phyloP scores from a whole-genome alignment of 2,797 vertebrate species.

The Benthosema pterotum region DNA sequence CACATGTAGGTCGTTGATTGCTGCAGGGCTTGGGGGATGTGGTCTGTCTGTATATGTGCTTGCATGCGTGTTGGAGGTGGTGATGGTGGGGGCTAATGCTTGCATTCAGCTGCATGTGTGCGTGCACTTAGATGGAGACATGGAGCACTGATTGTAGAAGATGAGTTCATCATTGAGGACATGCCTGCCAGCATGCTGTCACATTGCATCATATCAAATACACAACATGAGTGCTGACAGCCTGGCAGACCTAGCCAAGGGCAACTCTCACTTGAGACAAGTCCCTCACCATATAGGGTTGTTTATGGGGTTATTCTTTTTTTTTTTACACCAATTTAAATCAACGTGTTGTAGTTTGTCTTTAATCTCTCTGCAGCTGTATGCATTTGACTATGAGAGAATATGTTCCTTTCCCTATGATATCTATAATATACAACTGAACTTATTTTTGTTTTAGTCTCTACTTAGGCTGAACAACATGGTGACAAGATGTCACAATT shows the following conservation, averaged over 20 bases:
- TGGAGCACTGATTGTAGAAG: constrained; percentile 60
- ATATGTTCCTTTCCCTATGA: no score
- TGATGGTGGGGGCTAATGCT: constrained; percentile 29
- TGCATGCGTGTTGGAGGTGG: constrained; percentile 13
- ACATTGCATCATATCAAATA: constrained; percentile 71
- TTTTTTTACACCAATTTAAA: no score
- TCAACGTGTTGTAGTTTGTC: constrained; percentile 2
- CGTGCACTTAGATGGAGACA: constrained; percentile 22
- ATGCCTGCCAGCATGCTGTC: constrained; percentile 75
- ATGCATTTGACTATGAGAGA: no score
- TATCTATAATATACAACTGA: no score
- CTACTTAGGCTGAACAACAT: no score
- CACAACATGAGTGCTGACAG: constrained; percentile 69
- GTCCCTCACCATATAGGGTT: constrained; percentile 24
- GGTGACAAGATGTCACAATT: no score
- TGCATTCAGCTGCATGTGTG: constrained; percentile 29
- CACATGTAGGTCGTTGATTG: constrained; percentile 80
- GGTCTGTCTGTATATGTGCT: neutral
- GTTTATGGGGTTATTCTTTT: no score
- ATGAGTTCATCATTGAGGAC: constrained; percentile 74
- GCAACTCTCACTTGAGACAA: constrained; percentile 20
- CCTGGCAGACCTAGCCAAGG: constrained; percentile 51
- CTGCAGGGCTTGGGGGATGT: constrained; percentile 68
- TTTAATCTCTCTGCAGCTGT: constrained; percentile 16
- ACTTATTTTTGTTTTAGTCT: no score